Conservation (phyloP, 2,888 invertebrate species). For the Agriopis aurantiaria region DNA sequence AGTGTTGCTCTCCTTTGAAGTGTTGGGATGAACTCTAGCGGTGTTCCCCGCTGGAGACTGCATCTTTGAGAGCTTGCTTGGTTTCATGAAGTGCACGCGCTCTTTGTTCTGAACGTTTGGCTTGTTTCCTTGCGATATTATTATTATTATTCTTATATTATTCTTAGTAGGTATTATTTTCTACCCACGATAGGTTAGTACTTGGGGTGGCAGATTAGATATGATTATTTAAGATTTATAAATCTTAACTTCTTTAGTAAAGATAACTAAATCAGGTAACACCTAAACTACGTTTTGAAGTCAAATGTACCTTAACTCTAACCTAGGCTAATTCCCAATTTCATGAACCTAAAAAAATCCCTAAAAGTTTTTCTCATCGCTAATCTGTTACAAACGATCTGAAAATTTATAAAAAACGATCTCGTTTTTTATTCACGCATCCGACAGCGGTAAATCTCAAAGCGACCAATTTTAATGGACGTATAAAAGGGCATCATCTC, state of each 20-base stretch:
- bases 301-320: background rate
- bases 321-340: conserved; percentile 16
- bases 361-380: conserved; percentile 41
- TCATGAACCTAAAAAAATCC: conserved; percentile 39
- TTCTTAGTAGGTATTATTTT: background rate
- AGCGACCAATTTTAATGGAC: conserved; percentile 83
- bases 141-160: too few species aligned
- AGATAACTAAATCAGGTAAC: background rate
- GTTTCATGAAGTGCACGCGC: conserved; percentile 41
- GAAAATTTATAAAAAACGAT: conserved; percentile 70
- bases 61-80: conserved; percentile 29
- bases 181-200: background rate
- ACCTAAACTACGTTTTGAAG: background rate
- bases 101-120: conserved; percentile 33
- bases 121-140: conserved; percentile 22
- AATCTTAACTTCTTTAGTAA: background rate
- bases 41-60: conserved; percentile 45
- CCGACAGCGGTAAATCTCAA: conserved; percentile 78
- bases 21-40: conserved; percentile 55
- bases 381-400: conserved; percentile 76
- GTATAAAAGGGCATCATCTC: conserved; percentile 82
- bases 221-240: background rate
- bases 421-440: conserved; percentile 72
- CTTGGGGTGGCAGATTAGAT: too few species aligned
- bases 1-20: conserved; percentile 65